Percentiles rank a stretch among this genome's conserved stretches.
phyloP scores from a whole-genome alignment of 2,888 invertebrate species.

The Sinhomidia bicolor region DNA sequence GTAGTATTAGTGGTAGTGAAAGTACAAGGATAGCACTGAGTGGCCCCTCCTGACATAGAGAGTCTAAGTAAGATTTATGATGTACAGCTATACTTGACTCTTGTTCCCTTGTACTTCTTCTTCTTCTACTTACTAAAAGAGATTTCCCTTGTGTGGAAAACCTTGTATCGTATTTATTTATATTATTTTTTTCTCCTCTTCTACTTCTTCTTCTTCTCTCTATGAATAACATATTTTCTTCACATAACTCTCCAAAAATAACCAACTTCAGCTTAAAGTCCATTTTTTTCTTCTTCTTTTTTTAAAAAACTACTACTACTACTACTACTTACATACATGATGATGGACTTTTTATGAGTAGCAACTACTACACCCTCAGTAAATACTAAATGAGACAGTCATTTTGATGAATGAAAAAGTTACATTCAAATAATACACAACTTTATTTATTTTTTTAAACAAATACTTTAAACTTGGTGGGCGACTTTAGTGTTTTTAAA shows the following conservation, averaged over 20 bases:
- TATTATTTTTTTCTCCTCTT: no score
- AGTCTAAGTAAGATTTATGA: constrained; percentile 74
- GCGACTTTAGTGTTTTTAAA: no score
- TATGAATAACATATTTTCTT: constrained; percentile 58
- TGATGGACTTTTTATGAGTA: constrained; percentile 65
- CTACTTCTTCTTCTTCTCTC: no score
- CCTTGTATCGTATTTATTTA: constrained; percentile 65
- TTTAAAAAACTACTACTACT: constrained; percentile 32
- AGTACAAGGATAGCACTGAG: constrained; percentile 14
- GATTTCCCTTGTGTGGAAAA: constrained; percentile 73
- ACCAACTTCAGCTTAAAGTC: neutral
- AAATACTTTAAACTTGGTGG: neutral
- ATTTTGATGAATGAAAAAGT: neutral
- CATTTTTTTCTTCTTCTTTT: neutral
- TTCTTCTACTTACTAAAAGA: constrained; percentile 62
- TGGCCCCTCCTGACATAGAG: constrained; percentile 66
- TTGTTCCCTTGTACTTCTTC: constrained; percentile 70
- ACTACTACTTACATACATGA: no score
- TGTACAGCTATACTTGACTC: constrained; percentile 73
- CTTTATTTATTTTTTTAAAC: neutral
- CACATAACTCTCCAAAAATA: neutral
- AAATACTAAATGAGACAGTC: constrained; percentile 21
- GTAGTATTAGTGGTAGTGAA: neutral
- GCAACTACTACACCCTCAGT: neutral
- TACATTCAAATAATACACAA: constrained; percentile 11